Evolutionary conservation across 2,888 invertebrate genomes (phyloP).

Genomic region (Tenthredo scrophulariae): DNA sequence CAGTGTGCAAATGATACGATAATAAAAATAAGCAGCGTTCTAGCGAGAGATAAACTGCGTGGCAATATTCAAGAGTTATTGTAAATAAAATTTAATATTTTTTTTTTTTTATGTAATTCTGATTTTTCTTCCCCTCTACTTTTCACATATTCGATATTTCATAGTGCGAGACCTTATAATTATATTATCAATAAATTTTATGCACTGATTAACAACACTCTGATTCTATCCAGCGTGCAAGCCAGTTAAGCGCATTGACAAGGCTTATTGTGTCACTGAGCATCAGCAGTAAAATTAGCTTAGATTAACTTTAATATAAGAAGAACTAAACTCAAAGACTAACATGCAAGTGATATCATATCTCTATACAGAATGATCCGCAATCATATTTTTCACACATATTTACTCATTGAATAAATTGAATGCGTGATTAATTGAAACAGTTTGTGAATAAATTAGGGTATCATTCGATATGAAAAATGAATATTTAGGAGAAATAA

Average conservation of each 20-base stretch:
- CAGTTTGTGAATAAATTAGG: background rate
- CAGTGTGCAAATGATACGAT: slow-evolving; percentile 14
- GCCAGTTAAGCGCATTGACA: slow-evolving; percentile 48
- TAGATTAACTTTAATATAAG: background rate
- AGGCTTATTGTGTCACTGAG: slow-evolving; percentile 30
- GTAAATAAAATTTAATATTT: background rate
- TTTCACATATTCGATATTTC: slow-evolving; percentile 44
- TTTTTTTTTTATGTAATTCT: background rate
- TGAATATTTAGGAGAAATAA: background rate
- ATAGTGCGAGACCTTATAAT: slow-evolving; percentile 27
- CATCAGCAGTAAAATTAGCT: slow-evolving; percentile 1
- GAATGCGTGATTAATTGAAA: background rate
- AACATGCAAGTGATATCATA: slow-evolving; percentile 33
- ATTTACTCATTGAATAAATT: background rate
- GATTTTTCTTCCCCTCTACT: slow-evolving; percentile 48
- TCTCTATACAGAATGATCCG: slow-evolving; percentile 15
- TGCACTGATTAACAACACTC: slow-evolving; percentile 20
- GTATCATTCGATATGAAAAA: slow-evolving; percentile 36
- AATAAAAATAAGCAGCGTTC: slow-evolving; percentile 26
- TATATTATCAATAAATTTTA: background rate
- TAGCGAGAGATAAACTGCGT: background rate
- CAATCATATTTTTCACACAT: background rate
- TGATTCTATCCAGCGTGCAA: slow-evolving; percentile 42
- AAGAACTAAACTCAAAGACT: slow-evolving; percentile 20
- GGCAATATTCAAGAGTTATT: background rate